phyloP scores from a whole-genome alignment of 2,113 vertebrate genomes.

The Chloropsis cyanopogon region DNA sequence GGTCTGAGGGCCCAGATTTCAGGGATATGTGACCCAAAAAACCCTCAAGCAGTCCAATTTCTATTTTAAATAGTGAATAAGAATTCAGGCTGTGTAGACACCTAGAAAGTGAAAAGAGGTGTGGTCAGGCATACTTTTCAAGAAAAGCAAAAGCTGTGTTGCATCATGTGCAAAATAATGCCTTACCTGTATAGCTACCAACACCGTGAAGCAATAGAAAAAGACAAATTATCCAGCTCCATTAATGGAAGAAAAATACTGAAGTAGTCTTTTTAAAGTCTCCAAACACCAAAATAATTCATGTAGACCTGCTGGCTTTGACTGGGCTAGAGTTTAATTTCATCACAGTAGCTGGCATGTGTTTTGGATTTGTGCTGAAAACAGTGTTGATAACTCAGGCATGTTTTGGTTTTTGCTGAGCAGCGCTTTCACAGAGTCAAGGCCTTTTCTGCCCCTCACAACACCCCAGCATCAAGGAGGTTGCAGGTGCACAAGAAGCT shows the following conservation, averaged over 20 bases:
- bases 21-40: neutral
- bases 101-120: neutral
- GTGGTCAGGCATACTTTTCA: neutral
- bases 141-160: constrained; percentile 11
- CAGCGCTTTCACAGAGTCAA: neutral
- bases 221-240: neutral
- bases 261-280: neutral
- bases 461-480: neutral
- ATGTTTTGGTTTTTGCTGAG: neutral
- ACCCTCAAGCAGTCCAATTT: neutral
- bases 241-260: neutral
- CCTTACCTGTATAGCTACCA: neutral
- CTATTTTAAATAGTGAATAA: constrained; percentile 5
- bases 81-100: neutral
- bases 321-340: neutral
- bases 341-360: neutral
- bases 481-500: neutral
- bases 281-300: neutral
- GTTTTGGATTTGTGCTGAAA: neutral
- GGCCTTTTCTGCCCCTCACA: neutral
- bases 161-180: constrained; percentile 1
- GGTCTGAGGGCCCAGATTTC: constrained; percentile 7
- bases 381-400: neutral
- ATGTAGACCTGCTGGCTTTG: neutral
- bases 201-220: neutral